A percentile compares a stretch with the other conserved stretches of the same genome.
Evolutionary conservation across 2,113 vertebrate genomes (phyloP).

Genomic region (Sander vitreus): DNA sequence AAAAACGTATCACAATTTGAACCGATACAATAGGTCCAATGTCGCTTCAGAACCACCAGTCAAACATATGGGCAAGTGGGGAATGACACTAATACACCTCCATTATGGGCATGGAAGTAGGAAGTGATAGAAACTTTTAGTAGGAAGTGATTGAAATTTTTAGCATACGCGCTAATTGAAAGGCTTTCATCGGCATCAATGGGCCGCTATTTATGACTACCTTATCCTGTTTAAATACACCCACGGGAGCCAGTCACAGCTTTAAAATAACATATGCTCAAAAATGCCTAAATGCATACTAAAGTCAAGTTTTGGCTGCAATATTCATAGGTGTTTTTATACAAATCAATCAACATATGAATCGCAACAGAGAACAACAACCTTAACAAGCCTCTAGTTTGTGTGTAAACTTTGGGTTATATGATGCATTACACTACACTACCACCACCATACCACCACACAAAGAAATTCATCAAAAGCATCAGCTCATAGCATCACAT

Average conservation of each 20-base stretch:
- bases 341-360: not conserved
- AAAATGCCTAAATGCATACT: not conserved
- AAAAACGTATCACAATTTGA: too few species aligned
- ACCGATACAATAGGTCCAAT: too few species aligned
- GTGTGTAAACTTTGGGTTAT: not conserved
- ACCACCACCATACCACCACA: too few species aligned
- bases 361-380: not conserved
- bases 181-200: too few species aligned
- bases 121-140: not conserved
- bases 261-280: not conserved
- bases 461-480: not conserved
- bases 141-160: not conserved
- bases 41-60: not conserved
- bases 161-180: too few species aligned
- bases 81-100: not conserved
- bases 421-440: not conserved
- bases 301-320: not conserved
- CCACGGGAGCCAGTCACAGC: not conserved
- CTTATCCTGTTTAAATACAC: not conserved
- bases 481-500: conserved; percentile 9
- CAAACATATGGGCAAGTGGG: not conserved
- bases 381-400: not conserved
- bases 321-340: not conserved
- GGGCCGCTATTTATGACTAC: too few species aligned
- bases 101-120: not conserved